phyloP scores from a whole-genome alignment of 92 coral and sea anemone species.

The Siderastrea radians region DNA sequence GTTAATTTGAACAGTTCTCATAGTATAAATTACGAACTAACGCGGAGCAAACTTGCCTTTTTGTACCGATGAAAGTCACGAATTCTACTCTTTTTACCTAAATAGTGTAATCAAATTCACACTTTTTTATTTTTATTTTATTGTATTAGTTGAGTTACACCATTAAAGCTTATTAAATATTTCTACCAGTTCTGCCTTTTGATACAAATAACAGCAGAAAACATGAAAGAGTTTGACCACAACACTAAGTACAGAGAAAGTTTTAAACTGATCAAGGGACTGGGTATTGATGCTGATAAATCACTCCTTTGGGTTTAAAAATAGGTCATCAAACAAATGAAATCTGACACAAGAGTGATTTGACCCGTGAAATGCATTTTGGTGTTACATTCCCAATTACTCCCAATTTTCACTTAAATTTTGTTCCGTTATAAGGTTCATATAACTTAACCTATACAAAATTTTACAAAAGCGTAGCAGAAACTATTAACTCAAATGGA shows the following conservation, averaged over 20 bases:
- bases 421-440: background rate
- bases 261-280: no score
- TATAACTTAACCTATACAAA: slow-evolving; percentile 23
- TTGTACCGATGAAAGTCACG: slow-evolving; percentile 15
- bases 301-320: no score
- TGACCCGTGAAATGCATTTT: no score
- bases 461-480: background rate
- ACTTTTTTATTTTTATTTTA: background rate
- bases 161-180: background rate
- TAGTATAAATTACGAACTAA: slow-evolving; percentile 41
- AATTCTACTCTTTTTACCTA: background rate
- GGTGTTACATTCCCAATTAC: no score
- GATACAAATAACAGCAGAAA: background rate
- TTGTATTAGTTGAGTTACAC: background rate
- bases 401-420: no score
- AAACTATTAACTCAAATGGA: background rate
- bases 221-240: no score
- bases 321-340: no score
- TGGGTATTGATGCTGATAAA: no score
- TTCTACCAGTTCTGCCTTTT: background rate
- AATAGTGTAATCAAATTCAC: background rate
- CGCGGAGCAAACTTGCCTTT: slow-evolving; percentile 63
- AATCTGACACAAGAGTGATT: no score
- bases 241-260: no score
- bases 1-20: slow-evolving; percentile 1